These are phyloP conservation scores for Elephantulus edwardii DNA, from an alignment of 2,113 vertebrate genomes.

Conservation along the genomic window DNA sequence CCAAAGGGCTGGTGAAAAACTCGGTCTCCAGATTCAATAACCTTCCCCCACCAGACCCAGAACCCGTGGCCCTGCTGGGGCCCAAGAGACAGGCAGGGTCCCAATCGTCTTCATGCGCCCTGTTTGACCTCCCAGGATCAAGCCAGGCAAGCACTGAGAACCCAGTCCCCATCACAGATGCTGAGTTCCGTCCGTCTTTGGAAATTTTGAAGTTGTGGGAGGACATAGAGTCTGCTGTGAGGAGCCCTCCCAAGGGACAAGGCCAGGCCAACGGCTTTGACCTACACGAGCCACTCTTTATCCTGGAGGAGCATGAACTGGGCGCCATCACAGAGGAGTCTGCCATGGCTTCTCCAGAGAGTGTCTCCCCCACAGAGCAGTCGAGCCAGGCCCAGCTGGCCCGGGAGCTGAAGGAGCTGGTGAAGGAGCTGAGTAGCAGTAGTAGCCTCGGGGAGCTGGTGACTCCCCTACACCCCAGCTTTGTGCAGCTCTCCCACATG, in stretches of 20 bases:
- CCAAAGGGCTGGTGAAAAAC: slow-evolving; percentile 93
- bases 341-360: slow-evolving; percentile 61
- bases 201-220: slow-evolving; percentile 89
- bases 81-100: slow-evolving; percentile 52
- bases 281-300: slow-evolving; percentile 78
- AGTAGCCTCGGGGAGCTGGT: slow-evolving; percentile 62
- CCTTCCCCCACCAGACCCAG: slow-evolving; percentile 79
- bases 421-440: slow-evolving; percentile 59
- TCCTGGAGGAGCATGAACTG: slow-evolving; percentile 87
- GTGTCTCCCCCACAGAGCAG: slow-evolving; percentile 41
- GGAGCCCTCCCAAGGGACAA: slow-evolving; percentile 49
- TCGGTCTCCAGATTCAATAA: slow-evolving; percentile 89
- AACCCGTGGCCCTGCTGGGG: neutral
- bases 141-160: slow-evolving; percentile 60
- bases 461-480: slow-evolving; percentile 77
- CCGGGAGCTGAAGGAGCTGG: slow-evolving; percentile 53
- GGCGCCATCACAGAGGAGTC: slow-evolving; percentile 79
- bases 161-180: slow-evolving; percentile 72
- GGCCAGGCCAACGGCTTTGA: slow-evolving; percentile 72
- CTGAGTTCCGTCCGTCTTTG: slow-evolving; percentile 85
- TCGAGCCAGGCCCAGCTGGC: slow-evolving; percentile 53
- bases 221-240: slow-evolving; percentile 83
- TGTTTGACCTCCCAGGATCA: slow-evolving; percentile 85
- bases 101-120: slow-evolving; percentile 83
- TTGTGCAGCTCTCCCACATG: slow-evolving; percentile 80